A percentile compares a stretch with the other conserved stretches of the same genome.
Evolutionary conservation across 2,797 vertebrate species (phyloP).

Genomic region (Pristis pectinata): DNA sequence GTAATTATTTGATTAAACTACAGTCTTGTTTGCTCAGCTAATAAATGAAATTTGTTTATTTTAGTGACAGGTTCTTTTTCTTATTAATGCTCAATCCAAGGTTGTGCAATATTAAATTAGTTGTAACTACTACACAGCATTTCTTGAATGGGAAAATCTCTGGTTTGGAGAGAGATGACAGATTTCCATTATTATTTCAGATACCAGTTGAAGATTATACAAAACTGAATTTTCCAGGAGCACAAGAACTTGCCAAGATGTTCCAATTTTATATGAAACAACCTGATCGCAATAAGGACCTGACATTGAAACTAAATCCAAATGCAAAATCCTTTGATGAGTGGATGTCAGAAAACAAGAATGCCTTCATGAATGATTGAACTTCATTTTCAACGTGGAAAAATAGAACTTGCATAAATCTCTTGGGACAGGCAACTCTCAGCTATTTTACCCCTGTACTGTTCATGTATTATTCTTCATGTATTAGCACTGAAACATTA

Average conservation of each 20-base stretch:
- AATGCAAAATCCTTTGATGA: slow-evolving; percentile 44
- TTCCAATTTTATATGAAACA: slow-evolving; percentile 43
- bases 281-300: slow-evolving; percentile 38
- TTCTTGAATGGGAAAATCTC: background rate
- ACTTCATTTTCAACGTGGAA: background rate
- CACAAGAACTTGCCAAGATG: slow-evolving; percentile 40
- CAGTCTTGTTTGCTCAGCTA: background rate
- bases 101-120: background rate
- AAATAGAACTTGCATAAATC: background rate
- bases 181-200: slow-evolving; percentile 26
- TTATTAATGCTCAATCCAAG: background rate
- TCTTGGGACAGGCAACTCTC: background rate
- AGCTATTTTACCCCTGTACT: no score
- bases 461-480: background rate
- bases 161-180: background rate
- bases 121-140: background rate
- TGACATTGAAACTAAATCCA: slow-evolving; percentile 41
- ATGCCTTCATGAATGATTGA: slow-evolving; percentile 24
- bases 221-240: slow-evolving; percentile 28
- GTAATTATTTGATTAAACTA: background rate
- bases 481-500: no score
- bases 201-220: slow-evolving; percentile 3
- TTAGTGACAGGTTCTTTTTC: background rate
- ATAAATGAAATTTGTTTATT: background rate
- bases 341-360: slow-evolving; percentile 43